phyloP scores from a whole-genome alignment of 2,888 invertebrate genomes.

The Antheraea yamamai region DNA sequence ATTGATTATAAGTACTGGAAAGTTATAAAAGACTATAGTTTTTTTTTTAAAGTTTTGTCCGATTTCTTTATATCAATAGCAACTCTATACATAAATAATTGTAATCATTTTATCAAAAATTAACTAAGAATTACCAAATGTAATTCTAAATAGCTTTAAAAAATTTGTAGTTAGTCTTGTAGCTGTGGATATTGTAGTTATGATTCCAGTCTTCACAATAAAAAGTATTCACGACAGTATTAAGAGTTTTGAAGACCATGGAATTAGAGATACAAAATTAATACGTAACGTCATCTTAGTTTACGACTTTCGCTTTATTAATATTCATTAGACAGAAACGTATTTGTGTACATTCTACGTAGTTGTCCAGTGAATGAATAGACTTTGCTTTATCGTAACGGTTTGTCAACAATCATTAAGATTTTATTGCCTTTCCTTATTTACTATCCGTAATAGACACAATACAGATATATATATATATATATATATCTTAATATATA shows the following conservation, averaged over 20 bases:
- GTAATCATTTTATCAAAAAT: no score
- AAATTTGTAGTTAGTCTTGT: no score
- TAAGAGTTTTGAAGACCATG: neutral
- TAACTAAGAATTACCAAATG: no score
- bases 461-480: neutral
- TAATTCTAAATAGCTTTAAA: no score
- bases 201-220: neutral
- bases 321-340: constrained; percentile 34
- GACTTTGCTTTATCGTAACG: constrained; percentile 35
- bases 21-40: no score
- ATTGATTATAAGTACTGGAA: no score
- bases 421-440: constrained; percentile 42
- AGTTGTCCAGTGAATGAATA: constrained; percentile 26
- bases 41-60: no score
- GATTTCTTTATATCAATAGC: no score
- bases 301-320: constrained; percentile 39
- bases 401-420: constrained; percentile 48
- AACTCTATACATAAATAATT: no score
- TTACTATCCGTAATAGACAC: constrained; percentile 17
- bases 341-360: constrained; percentile 26
- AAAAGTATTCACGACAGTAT: neutral
- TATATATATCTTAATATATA: no score
- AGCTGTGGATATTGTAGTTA: no score
- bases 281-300: constrained; percentile 31
- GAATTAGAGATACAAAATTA: constrained; percentile 25